A percentile compares a stretch with the other conserved stretches of the same genome.
These are phyloP conservation scores for Drosophila neutralis DNA, from an alignment of 2,888 invertebrate genomes.

Conservation along the genomic window DNA sequence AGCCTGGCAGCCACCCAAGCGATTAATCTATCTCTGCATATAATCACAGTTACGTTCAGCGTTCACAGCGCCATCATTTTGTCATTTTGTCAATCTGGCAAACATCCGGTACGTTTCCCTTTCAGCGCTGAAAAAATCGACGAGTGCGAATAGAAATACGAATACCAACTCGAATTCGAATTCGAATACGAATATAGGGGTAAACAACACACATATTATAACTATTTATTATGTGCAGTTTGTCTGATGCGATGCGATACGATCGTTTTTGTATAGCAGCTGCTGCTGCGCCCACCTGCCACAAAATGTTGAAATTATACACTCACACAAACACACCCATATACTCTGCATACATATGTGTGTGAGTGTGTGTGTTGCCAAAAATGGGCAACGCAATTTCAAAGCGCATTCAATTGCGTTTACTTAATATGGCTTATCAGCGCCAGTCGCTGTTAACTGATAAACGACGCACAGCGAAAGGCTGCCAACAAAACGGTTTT, in stretches of 20 bases:
- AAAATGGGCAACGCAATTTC: slow-evolving; percentile 72
- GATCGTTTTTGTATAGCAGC: slow-evolving; percentile 42
- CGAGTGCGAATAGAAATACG: background rate
- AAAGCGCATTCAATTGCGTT: slow-evolving; percentile 72
- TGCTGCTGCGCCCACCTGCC: slow-evolving; percentile 72
- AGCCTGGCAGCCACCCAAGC: slow-evolving; percentile 64
- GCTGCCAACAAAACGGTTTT: slow-evolving; percentile 51
- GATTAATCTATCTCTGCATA: slow-evolving; percentile 61
- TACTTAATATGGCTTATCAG: slow-evolving; percentile 69
- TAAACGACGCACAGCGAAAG: slow-evolving; percentile 22
- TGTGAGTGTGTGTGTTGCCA: slow-evolving; percentile 18
- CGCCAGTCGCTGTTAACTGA: slow-evolving; percentile 45
- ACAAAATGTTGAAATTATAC: slow-evolving; percentile 26
- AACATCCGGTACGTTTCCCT: slow-evolving; percentile 81
- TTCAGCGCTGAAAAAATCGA: slow-evolving; percentile 55
- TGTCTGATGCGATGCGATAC: slow-evolving; percentile 49
- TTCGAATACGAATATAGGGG: slow-evolving; percentile 22
- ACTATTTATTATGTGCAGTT: slow-evolving; percentile 79
- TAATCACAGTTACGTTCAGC: slow-evolving; percentile 56
- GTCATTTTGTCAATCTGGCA: slow-evolving; percentile 72
- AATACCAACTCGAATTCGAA: background rate
- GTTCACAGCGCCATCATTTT: slow-evolving; percentile 54
- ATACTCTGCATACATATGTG: slow-evolving; percentile 45
- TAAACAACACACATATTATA: slow-evolving; percentile 47
- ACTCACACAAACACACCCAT: slow-evolving; percentile 11